Conservation (phyloP, 2,113 vertebrate species). For the Alouatta palliata region DNA sequence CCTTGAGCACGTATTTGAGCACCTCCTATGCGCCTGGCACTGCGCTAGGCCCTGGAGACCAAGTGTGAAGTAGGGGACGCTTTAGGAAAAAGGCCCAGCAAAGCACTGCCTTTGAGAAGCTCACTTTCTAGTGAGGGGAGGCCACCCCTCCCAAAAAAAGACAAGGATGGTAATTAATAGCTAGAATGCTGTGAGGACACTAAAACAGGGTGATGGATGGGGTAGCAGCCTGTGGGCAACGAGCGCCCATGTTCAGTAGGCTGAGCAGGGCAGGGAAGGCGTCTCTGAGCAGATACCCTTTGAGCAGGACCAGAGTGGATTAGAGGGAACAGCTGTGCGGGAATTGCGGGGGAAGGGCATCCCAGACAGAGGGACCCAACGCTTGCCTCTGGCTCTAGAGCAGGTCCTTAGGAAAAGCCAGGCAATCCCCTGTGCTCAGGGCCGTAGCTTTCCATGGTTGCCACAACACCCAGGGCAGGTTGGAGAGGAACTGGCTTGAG, state of each 20-base stretch:
- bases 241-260: rapidly evolving
- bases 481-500: rapidly evolving
- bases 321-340: neutral
- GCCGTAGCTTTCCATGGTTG: neutral
- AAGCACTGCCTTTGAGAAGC: rapidly evolving
- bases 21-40: neutral
- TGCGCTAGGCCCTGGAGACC: neutral
- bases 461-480: neutral
- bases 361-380: neutral
- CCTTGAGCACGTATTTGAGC: rapidly evolving
- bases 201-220: neutral
- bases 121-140: neutral
- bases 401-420: neutral
- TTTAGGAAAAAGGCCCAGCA: neutral
- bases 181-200: too few species aligned
- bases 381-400: neutral
- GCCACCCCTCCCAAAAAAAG: too few species aligned
- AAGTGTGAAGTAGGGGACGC: neutral
- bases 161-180: neutral
- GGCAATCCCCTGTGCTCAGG: rapidly evolving
- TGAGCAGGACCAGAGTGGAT: neutral
- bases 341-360: neutral
- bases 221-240: neutral
- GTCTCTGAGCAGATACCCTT: neutral
- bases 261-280: neutral